Base-by-base conservation (phyloP, 2,888 invertebrate genomes). In the Gisinianus flammeolus region DNA sequence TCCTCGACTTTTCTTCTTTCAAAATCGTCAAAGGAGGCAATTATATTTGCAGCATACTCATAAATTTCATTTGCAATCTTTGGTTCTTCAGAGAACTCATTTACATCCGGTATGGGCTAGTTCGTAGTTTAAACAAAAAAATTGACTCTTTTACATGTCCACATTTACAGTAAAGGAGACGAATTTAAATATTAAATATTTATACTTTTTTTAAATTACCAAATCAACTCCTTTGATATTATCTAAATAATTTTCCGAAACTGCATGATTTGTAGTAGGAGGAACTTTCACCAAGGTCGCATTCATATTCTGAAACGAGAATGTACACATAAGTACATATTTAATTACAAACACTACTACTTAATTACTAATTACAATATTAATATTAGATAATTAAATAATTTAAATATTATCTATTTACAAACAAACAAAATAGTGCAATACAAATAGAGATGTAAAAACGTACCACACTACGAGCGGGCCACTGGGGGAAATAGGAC, bases 21-120 rank as follows among this genome's bases (percentile, higher is more conserved):
- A 28, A 93, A 87, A 4, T 86, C 87, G 85, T 94, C 92, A 85
- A 94, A 91, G 1, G 91, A 88, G 77, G 89, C 88, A 28, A 94
- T 88, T 78, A 94, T 88, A 82, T 90, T 90, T 0, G 89, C 85
- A 0, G 91, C 90, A 4, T 93, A 87, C 74, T 89, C 88, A 84
- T 92, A 91, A 87, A 92, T 91, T 62, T 90, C 89, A 0, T 87
- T 86, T 0, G 87, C 85, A 44, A 94, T 91, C 1, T 87, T 85
- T 0, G 94, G 92, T 10, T 90, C 89, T 0, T 87, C 87, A 52
- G 28, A 77, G 66, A 75, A 75, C 24, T 70, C 73, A 19, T 58
- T 58, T 24, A 31, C 16, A 62, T 64, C 31, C 16, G 35, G 16
- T 6, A 26, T 56, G 12, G 72, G 58, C 72, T 70, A n/a, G 2